These are phyloP conservation scores for Podabrus alpinus DNA, from an alignment of 2,888 invertebrate genomes.

Conservation along the genomic window DNA sequence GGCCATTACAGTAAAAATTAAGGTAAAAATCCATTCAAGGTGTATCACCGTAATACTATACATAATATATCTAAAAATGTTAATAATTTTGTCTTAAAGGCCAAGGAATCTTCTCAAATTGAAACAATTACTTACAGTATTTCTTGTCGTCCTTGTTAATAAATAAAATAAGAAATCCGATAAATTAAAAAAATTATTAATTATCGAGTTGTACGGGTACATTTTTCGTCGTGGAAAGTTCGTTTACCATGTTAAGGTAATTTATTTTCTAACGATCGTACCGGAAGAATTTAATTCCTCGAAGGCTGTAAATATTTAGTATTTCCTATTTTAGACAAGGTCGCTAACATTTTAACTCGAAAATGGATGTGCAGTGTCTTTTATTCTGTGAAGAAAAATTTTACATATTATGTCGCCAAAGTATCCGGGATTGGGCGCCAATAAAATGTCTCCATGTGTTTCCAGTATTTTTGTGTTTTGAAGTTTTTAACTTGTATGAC, in stretches of 20 bases:
- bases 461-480: neutral
- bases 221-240: neutral
- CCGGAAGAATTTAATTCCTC: neutral
- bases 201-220: neutral
- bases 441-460: neutral
- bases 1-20: neutral
- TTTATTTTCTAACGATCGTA: neutral
- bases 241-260: neutral
- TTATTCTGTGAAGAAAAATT: neutral
- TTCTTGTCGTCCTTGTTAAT: neutral
- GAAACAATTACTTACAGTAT: neutral
- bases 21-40: neutral
- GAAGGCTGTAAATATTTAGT: neutral
- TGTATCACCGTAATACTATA: neutral
- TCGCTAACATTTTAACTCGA: neutral
- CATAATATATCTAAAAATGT: neutral
- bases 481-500: neutral
- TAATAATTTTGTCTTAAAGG: neutral
- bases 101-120: neutral
- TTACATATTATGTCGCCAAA: constrained; percentile 4
- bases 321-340: neutral
- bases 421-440: constrained; percentile 14
- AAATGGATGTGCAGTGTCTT: neutral
- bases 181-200: neutral
- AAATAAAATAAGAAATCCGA: neutral